Evolutionary conservation across 53 echinoderm and acorn worm species (phyloP), one percentile per base, ranked within the genome.

Genomic region (Stichopus horrens): DNA sequence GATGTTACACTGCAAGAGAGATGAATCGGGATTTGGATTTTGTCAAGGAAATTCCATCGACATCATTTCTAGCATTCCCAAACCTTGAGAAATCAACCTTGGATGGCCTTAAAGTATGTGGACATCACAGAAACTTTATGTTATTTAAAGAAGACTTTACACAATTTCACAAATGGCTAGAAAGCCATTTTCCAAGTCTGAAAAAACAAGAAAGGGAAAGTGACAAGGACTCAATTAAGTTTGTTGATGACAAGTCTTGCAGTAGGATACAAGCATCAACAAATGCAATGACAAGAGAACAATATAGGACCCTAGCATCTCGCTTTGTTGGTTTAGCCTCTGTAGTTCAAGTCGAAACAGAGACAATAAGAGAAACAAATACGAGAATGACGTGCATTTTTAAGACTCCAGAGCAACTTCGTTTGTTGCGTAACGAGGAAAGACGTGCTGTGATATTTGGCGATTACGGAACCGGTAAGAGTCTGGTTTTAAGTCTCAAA

Each of bases 21-120:
- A 85, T 85, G 85, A 85, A 85, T 21, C 85, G 85, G 4, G 85
- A 85, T 52, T 21, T 66, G 22, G 7, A 13, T 59, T 85, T 68
- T 68, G 85, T 85, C 4, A 85, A 60, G 60, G 11, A 18, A 52
- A 37, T 66, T 14, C 85, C 85, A 66, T 22, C 10, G 11, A 85
- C 23, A 4, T 51, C 63, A 5, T 85, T 85, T 52, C 52, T 85
- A 16, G 85, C 21, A 67, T 10, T 85, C 58, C 85, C 85, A 13
- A 58, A 58, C 85, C 58, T 85, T 23, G 23, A 66, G 0, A 52
- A 65, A 10, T 23, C 66, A 18, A 53, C 23, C 58, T 23, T 60
- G 22, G 60, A 63, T 85, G n/a, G 52, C 52, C 9, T 52, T 58
- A 59, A 65, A 2, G n/a, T 85, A 63, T 85, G 85, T 65, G 21